A percentile compares a stretch with the other conserved stretches of the same genome.
These are phyloP conservation scores for Merops nubicus DNA, from an alignment of 2,113 vertebrate genomes.

Conservation along the genomic window DNA sequence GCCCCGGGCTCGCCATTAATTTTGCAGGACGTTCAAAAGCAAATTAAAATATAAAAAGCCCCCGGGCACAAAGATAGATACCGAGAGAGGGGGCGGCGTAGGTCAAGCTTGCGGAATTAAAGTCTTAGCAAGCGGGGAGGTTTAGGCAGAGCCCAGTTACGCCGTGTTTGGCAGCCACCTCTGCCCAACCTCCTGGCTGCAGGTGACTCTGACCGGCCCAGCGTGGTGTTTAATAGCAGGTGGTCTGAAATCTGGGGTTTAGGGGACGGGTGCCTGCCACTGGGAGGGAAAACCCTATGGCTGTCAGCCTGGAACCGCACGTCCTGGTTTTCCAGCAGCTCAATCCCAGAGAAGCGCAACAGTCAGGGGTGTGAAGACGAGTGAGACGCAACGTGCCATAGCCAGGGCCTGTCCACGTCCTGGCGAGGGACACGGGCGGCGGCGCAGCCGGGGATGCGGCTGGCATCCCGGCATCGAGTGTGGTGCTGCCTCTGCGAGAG, in stretches of 20 bases:
- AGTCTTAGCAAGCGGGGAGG: conserved; percentile 39
- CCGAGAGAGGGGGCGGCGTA: conserved; percentile 5
- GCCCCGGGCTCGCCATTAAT: conserved; percentile 59
- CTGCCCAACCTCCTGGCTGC: background rate
- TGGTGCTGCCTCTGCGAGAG: background rate
- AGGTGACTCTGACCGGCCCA: background rate
- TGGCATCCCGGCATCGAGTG: fast-evolving
- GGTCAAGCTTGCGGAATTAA: conserved; percentile 46
- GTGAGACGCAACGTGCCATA: fast-evolving
- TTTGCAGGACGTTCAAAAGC: conserved; percentile 72
- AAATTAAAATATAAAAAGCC: conserved; percentile 80
- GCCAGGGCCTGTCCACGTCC: background rate
- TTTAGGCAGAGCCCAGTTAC: background rate
- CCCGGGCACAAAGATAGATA: conserved; percentile 61
- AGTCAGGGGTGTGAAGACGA: background rate
- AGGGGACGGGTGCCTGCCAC: background rate
- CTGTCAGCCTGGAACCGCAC: fast-evolving
- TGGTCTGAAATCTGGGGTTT: background rate
- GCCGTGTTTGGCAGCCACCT: background rate
- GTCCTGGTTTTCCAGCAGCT: fast-evolving
- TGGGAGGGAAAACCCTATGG: background rate
- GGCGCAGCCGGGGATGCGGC: background rate
- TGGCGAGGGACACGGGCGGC: background rate
- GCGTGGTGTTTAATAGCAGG: background rate
- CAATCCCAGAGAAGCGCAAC: background rate